phyloP scores from a whole-genome alignment of 2,797 vertebrate species.

The Melanitta fusca region DNA sequence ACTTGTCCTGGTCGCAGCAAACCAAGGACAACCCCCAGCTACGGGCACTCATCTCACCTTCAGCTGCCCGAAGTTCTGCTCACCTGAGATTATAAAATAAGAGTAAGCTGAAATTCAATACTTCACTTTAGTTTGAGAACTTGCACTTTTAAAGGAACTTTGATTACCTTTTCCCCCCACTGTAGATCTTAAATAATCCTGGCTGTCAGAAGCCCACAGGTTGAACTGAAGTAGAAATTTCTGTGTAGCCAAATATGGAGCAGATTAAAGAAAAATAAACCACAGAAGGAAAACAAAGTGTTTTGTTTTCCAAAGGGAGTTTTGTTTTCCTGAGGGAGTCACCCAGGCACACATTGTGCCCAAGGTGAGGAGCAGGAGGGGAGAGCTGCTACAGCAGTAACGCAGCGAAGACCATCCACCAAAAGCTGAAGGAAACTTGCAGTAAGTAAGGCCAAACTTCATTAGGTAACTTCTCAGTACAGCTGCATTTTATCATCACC shows the following conservation, averaged over 20 bases:
- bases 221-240: slow-evolving; percentile 24
- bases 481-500: slow-evolving; percentile 16
- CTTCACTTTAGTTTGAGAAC: neutral
- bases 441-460: neutral
- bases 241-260: neutral
- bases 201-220: neutral
- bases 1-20: neutral
- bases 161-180: slow-evolving; percentile 36
- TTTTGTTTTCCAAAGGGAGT: too few relatives aligned
- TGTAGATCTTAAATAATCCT: slow-evolving; percentile 31
- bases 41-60: neutral
- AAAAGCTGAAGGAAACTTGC: neutral
- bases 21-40: neutral
- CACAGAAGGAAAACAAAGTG: slow-evolving; percentile 16
- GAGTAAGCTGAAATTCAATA: neutral
- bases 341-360: neutral
- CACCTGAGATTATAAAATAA: neutral
- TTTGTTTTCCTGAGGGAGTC: neutral
- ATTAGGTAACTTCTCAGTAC: neutral
- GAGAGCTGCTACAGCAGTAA: neutral
- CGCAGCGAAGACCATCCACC: neutral
- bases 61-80: neutral
- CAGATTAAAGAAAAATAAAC: slow-evolving; percentile 51
- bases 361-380: neutral
- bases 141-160: slow-evolving; percentile 17